Evolutionary conservation across 1,140 invertebrate genomes (phyloP), one percentile per base, ranked within the genome.

Genomic region (Aphidius ervi): DNA sequence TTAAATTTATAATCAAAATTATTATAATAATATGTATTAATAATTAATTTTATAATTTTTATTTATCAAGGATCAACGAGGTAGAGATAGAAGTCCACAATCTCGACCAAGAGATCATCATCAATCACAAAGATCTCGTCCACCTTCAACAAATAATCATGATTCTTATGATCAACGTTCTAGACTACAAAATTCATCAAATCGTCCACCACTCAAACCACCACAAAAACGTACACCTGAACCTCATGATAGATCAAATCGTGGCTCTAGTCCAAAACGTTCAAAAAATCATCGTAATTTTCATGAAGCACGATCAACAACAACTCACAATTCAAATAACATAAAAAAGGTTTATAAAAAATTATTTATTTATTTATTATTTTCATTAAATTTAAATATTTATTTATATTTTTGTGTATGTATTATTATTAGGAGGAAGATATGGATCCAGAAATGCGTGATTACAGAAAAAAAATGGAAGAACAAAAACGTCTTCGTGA

Each of bases 381-480:
- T 45, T 43, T 31, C 31, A 56, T 40, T 62, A 62, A 46, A 42
- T 23, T 62, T 42, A 56, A 48, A 58, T 7, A 46, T 45, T 55
- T 45, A 59, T 59, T 20, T 62, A 42, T 31, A 60, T 60, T 58
- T 9, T 39, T 10, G 7, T 61, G 56, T 62, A 46, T 55, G n/a
- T 57, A 37, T 53, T 59, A 42, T 45, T 46, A 68, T 54, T 45
- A 76, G 65, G 69, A 73, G 43, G 77, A 77, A 53, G 81, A 84
- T 48, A 83, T 84, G 57, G 86, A 87, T 70, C 84, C 85, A 60
- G 84, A 86, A 70, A 85, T 84, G 66, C 76, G 78, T 52, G 83
- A 82, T 37, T 86, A 87, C 66, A 75, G 83, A n/a, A 75, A 82
- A 59, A 84, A 86, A 69, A 86, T 87, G 65, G 85, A 87, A 68